Percentiles rank a stretch among this genome's conserved stretches.
Conservation (phyloP, 2,113 vertebrate species). For the Urocolius indicus region DNA sequence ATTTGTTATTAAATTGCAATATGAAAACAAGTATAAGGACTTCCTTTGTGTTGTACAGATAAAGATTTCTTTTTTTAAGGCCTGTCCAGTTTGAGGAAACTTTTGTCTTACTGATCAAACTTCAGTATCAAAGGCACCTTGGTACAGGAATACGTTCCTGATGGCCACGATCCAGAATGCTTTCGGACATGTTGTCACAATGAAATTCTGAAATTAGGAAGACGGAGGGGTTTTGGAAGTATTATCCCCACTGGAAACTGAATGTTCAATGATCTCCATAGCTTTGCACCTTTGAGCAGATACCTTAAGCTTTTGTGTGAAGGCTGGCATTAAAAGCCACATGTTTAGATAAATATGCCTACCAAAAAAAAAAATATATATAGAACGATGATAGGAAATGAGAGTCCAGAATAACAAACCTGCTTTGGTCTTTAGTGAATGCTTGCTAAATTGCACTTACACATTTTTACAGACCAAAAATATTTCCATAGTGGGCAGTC, state of each 20-base stretch:
- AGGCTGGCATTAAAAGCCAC: slow-evolving; percentile 30
- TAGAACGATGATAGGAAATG: background rate
- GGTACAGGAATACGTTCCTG: background rate
- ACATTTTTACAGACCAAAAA: background rate
- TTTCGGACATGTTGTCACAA: background rate
- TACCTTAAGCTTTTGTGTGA: background rate
- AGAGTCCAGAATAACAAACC: slow-evolving; percentile 54
- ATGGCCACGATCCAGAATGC: background rate
- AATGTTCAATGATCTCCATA: fast-evolving
- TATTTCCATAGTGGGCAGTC: fast-evolving
- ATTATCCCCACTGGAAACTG: background rate
- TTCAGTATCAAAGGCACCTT: background rate
- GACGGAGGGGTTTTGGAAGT: background rate
- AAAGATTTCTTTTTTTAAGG: background rate
- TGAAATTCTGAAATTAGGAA: background rate
- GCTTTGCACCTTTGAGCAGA: background rate
- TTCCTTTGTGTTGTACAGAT: background rate
- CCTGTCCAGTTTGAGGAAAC: background rate
- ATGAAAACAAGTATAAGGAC: background rate
- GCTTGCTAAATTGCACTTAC: background rate
- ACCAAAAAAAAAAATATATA: background rate
- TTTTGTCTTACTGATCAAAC: background rate
- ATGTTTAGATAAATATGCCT: slow-evolving; percentile 56
- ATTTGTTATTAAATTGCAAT: background rate
- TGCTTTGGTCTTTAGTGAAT: background rate